phyloP scores from a whole-genome alignment of 2,888 invertebrate genomes.

The Trachelus iudaicus region DNA sequence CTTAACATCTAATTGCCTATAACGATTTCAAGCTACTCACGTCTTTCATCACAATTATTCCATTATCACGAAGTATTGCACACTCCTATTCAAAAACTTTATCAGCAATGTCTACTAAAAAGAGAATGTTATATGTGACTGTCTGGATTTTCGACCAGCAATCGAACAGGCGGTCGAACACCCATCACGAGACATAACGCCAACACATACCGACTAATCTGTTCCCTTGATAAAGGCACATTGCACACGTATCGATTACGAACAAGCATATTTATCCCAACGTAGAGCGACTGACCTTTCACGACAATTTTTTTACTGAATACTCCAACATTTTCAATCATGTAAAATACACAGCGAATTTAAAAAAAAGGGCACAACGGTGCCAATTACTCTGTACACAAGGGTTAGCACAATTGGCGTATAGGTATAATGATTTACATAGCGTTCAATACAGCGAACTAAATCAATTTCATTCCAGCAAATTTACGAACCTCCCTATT shows the following conservation, averaged over 20 bases:
- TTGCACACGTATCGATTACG: neutral
- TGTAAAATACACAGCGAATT: no score
- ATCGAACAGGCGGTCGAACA: neutral
- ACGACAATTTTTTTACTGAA: neutral
- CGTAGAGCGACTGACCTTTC: neutral
- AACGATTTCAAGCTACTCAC: neutral
- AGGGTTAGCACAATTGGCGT: neutral
- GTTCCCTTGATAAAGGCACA: neutral
- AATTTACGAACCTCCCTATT: conserved; percentile 5
- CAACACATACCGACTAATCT: neutral
- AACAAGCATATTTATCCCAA: neutral
- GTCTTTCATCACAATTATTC: neutral
- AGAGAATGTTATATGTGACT: neutral
- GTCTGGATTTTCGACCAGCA: neutral
- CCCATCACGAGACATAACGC: neutral
- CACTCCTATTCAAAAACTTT: neutral
- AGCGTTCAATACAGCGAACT: neutral
- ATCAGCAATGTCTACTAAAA: neutral
- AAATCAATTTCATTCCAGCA: conserved; percentile 8
- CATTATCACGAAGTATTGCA: neutral
- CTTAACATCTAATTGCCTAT: neutral
- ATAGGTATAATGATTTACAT: neutral
- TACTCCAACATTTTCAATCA: neutral
- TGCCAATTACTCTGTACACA: neutral
- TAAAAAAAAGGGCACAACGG: neutral